Base-by-base conservation (phyloP, 2,113 vertebrate genomes). In the Ellobius talpinus region DNA sequence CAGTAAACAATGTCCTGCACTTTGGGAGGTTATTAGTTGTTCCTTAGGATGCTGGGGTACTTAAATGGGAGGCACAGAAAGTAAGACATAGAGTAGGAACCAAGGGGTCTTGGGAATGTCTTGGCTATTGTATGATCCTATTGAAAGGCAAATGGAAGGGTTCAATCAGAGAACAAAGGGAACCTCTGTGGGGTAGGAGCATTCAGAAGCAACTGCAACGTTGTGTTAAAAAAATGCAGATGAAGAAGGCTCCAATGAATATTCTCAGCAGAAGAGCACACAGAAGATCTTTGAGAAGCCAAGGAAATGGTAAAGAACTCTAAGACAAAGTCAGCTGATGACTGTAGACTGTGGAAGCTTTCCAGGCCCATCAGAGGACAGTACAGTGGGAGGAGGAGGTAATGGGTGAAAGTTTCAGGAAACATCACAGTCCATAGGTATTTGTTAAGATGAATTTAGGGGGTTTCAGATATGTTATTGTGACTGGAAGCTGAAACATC, bases 1-100 rank as follows among this genome's bases (percentile, higher is more conserved):
- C 10, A 12, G 2, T 6, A 7, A 81, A 17, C 17, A n/a, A 3
- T 58, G 33, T 23, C 55, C 63, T 89, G 6, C 7, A 47, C 55
- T 45, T 55, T 31, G 14, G 61, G 55, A 70, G 39, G 87, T 52
- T 4, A 1, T 42, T 76, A 3, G 36, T 2, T 74, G 52, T 31
- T 58, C 47, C 17, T 9, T 33, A 9, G 17, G 23, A 92, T 21
- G 0, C 0, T 7, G 33, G 5, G 7, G 12, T 9, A n/a, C 24
- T 31, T 47, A 14, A 21, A 58, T 31, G 73, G 52, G 73, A 61
- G 33, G 63, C 55, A 63, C 4, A 52, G 26, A 23, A 29, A 29
- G 92, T 24, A 84, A 36, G 50, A 73, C 21, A 39, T 2, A 31
- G 36, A 58, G n/a, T 23, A 86, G 19, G 13, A 12, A 29, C 47